Percentiles rank a stretch among this genome's conserved stretches.
Conservation (phyloP, 2,113 vertebrate species). For the Electrona antarctica region DNA sequence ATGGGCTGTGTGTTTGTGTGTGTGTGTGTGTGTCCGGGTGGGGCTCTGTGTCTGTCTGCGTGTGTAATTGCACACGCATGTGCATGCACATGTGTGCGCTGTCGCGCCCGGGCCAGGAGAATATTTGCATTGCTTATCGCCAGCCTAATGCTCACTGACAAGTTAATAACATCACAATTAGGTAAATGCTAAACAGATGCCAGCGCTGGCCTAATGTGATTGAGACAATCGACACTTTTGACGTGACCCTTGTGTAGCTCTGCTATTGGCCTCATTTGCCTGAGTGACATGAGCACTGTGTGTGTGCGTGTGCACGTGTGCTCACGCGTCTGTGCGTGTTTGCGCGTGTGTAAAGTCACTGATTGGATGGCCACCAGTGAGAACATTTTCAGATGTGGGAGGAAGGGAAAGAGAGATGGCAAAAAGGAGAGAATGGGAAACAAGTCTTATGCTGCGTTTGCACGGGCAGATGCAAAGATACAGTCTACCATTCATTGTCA, state of each 20-base stretch:
- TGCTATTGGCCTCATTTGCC: conserved; percentile 86
- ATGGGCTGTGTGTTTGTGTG: not conserved
- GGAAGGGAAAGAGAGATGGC: conserved; percentile 54
- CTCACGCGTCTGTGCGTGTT: not conserved
- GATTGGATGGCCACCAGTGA: conserved; percentile 81
- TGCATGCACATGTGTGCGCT: conserved; percentile 32
- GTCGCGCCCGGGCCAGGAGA: conserved; percentile 42
- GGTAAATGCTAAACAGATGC: conserved; percentile 98
- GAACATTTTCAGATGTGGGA: conserved; percentile 86
- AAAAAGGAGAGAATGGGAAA: not conserved
- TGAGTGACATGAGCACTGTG: conserved; percentile 65
- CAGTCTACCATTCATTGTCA: too few species aligned
- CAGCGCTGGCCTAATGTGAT: conserved; percentile 89
- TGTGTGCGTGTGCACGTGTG: conserved; percentile 1
- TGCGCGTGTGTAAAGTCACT: conserved; percentile 17
- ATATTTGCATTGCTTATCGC: conserved; percentile 83
- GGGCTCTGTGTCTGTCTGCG: not conserved
- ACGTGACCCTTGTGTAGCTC: conserved; percentile 75
- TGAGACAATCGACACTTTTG: conserved; percentile 86
- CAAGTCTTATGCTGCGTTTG: too few species aligned
- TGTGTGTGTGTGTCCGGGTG: not conserved
- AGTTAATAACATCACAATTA: conserved; percentile 99
- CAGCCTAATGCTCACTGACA: conserved; percentile 96
- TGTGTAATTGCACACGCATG: conserved; percentile 8
- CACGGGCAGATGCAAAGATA: too few species aligned